Conservation (phyloP, 2,888 invertebrate genomes). For the Lamellibrachia satsuma region DNA sequence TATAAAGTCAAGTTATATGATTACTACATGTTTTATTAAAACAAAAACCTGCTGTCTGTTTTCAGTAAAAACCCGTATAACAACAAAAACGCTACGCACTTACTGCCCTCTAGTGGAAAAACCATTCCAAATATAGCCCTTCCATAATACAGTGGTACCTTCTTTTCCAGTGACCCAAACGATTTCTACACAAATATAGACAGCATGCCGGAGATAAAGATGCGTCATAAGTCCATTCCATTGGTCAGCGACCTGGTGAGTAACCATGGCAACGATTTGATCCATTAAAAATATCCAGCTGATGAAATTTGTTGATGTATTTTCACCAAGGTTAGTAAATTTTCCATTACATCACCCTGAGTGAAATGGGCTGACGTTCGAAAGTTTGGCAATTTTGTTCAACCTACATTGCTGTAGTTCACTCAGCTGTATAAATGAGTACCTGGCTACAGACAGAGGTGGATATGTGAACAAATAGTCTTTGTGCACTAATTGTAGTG, state of each 20-base stretch:
- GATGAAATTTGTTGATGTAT: not conserved
- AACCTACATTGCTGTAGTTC: no score
- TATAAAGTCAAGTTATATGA: no score
- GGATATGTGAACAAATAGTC: no score
- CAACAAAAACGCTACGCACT: no score
- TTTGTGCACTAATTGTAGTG: no score
- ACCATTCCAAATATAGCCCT: not conserved
- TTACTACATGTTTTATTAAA: no score
- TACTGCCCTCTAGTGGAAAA: not conserved
- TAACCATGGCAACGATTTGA: constrained; percentile 30
- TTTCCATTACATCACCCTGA: not conserved
- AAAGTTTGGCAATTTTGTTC: not conserved
- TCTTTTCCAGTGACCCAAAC: constrained; percentile 63
- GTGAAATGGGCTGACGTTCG: not conserved
- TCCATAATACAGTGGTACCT: not conserved
- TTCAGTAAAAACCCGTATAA: no score
- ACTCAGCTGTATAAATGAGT: no score
- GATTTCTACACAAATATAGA: constrained; percentile 99
- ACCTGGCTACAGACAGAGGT: no score
- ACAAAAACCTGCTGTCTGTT: no score
- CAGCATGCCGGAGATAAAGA: constrained; percentile 99
- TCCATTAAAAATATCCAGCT: not conserved
- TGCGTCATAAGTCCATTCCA: constrained; percentile 91
- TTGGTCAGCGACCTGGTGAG: constrained; percentile 99
- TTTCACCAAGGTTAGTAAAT: not conserved